Percentiles rank a stretch among this genome's conserved stretches.
phyloP scores from a whole-genome alignment of 1,140 invertebrate species.

The Lucilia sericata region DNA sequence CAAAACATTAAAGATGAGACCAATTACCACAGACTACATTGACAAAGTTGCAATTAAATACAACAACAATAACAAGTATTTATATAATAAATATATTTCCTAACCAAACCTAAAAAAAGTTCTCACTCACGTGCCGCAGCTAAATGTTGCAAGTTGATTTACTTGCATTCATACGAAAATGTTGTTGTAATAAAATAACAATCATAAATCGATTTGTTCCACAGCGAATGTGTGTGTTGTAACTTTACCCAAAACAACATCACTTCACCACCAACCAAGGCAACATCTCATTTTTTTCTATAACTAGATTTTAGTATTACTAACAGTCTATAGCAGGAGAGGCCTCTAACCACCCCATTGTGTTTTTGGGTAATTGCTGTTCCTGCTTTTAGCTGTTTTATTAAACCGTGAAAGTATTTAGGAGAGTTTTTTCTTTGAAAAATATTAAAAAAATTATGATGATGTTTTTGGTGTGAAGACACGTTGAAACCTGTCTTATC shows the following conservation, averaged over 20 bases:
- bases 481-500: conserved; percentile 15
- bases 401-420: conserved; percentile 6
- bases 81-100: background rate
- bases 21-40: background rate
- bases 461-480: background rate
- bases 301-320: background rate
- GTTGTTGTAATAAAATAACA: background rate
- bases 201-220: conserved; percentile 40
- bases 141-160: background rate
- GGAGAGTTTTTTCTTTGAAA: background rate
- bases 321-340: background rate
- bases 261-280: background rate
- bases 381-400: background rate
- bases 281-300: too few relatives aligned
- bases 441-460: too few relatives aligned
- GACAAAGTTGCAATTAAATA: conserved; percentile 12
- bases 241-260: background rate
- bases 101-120: background rate
- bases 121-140: conserved; percentile 1
- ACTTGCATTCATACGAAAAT: background rate
- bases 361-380: background rate
- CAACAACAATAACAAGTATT: background rate
- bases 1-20: conserved; percentile 43
- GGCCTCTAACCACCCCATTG: background rate
- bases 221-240: background rate